These are phyloP conservation scores for Matsumyia berberina DNA, from an alignment of 2,888 invertebrate species.

Conservation along the genomic window DNA sequence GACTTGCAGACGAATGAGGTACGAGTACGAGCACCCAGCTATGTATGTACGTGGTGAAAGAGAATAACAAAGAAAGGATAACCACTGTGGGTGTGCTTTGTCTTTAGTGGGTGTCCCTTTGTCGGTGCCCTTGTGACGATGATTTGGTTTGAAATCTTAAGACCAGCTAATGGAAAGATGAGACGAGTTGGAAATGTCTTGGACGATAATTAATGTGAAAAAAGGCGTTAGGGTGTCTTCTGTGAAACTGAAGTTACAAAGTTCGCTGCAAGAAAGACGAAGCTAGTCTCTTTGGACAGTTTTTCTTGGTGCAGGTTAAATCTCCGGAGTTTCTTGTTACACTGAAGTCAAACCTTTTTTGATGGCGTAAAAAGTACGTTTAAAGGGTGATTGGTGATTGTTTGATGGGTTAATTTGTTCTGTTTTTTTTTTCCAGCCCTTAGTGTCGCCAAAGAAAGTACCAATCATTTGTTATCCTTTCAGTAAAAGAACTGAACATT, in stretches of 20 bases:
- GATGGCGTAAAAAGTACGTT: no score
- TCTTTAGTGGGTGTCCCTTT: no score
- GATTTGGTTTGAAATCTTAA: background rate
- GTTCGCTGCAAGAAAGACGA: background rate
- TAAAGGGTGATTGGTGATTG: no score
- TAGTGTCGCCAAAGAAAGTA: no score
- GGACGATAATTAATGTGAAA: background rate
- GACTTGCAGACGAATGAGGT: slow-evolving; percentile 20
- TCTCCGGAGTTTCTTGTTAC: no score
- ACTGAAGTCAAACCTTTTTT: no score
- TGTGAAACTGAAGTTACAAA: background rate
- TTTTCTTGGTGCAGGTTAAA: background rate
- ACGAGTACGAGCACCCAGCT: background rate
- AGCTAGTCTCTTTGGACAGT: background rate
- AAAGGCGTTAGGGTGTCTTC: background rate
- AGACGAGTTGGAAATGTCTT: background rate
- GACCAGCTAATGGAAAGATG: background rate
- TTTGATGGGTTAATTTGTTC: no score
- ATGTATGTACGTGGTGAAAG: background rate
- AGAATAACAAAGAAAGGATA: background rate
- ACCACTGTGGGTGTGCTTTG: background rate
- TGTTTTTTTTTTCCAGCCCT: no score
- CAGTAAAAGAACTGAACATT: no score
- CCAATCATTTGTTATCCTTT: no score
- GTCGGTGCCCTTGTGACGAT: background rate